Evolutionary conservation across 2,888 invertebrate genomes (phyloP).

Genomic region (Meandrusa payeni): DNA sequence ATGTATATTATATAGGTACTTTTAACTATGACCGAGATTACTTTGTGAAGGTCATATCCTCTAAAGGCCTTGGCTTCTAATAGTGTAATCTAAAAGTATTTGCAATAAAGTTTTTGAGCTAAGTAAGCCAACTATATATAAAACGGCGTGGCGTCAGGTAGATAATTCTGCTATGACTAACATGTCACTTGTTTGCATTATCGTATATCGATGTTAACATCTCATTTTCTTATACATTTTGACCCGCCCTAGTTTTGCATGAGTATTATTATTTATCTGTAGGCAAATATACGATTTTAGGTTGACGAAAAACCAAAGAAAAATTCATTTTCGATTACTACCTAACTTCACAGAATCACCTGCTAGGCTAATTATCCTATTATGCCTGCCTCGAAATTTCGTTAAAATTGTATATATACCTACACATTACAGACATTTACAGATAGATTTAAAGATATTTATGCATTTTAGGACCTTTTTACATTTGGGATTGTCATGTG

Average conservation of each 20-base stretch:
- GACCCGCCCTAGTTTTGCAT: too few species aligned
- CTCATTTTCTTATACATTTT: constrained; percentile 1
- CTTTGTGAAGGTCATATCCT: constrained; percentile 63
- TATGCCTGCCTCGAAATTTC: too few species aligned
- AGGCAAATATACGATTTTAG: constrained; percentile 6
- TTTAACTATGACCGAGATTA: constrained; percentile 47
- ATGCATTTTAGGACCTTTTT: too few species aligned
- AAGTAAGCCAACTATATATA: not conserved
- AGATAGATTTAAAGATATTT: too few species aligned
- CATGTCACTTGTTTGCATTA: too few species aligned
- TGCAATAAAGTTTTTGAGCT: constrained; percentile 35
- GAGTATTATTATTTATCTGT: constrained; percentile 21
- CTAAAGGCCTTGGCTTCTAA: constrained; percentile 35
- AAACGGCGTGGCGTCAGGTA: constrained; percentile 8
- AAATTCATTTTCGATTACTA: too few species aligned
- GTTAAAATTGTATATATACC: too few species aligned
- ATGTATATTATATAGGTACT: constrained; percentile 35
- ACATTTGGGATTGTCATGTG: too few species aligned
- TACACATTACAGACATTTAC: too few species aligned
- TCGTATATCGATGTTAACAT: too few species aligned
- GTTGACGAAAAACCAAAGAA: not conserved
- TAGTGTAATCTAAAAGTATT: constrained; percentile 42
- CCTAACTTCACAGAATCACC: too few species aligned
- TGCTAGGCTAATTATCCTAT: too few species aligned
- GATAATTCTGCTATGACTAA: not conserved